phyloP scores from a whole-genome alignment of 2,888 invertebrate species.

The Troglohyphantes excavatus region DNA sequence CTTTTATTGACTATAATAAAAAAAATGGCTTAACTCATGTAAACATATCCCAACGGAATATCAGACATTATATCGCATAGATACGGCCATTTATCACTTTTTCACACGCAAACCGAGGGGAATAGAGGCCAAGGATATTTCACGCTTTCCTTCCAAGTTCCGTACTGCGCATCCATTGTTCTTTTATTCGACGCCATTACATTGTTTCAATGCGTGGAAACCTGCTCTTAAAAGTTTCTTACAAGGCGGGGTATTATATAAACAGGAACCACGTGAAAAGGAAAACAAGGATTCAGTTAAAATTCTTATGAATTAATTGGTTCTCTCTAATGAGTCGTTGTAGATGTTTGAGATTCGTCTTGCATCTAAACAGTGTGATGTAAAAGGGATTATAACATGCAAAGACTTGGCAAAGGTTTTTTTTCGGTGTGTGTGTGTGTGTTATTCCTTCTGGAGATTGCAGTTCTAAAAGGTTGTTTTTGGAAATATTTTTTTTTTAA shows the following conservation, averaged over 20 bases:
- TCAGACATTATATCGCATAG: neutral
- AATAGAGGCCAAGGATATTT: conserved; percentile 61
- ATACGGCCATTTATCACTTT: neutral
- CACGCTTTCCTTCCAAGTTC: conserved; percentile 7
- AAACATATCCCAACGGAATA: neutral
- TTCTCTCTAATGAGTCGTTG: too few relatives aligned
- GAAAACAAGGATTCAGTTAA: too few relatives aligned
- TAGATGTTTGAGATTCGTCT: too few relatives aligned
- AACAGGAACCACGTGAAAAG: too few relatives aligned
- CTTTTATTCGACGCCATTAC: conserved; percentile 12
- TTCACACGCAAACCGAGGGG: conserved; percentile 12
- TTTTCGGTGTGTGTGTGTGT: too few relatives aligned
- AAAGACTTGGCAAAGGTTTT: too few relatives aligned
- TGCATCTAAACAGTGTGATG: too few relatives aligned
- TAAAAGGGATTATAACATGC: too few relatives aligned
- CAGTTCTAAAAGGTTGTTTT: too few relatives aligned
- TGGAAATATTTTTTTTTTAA: too few relatives aligned
- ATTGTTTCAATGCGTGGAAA: conserved; percentile 24
- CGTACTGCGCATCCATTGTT: conserved; percentile 8
- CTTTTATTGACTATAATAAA: neutral
- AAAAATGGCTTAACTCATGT: conserved; percentile 6
- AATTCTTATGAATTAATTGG: too few relatives aligned
- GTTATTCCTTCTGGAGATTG: too few relatives aligned
- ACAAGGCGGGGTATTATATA: neutral
- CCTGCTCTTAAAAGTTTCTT: neutral